Evolutionary conservation across 1,140 invertebrate species (phyloP), one percentile per base, ranked within the genome.

Genomic region (Bombus confusus): DNA sequence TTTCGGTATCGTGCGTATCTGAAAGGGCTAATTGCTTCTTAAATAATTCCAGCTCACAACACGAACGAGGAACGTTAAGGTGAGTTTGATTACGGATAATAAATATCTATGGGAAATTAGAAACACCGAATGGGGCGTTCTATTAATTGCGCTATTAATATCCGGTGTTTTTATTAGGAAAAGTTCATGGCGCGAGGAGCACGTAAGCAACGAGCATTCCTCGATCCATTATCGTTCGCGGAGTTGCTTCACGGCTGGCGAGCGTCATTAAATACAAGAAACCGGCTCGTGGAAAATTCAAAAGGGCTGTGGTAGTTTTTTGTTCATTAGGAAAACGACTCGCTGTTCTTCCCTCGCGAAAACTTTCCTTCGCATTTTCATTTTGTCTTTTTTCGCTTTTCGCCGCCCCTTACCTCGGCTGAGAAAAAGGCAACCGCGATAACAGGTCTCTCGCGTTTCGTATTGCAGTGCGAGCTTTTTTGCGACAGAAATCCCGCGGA

Each of bases 171-270:
- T 81, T 71, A 41, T 43, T n/a, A 41, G 22, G 52, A 10, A 41
- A 69, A 39, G 47, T 72, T 72, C 52, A 71, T 71, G 47, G 37
- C 4, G 34, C 28, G 66, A 62, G 39, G 18, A 81, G 37, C 31
- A 80, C 66, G 78, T 39, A 57, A 80, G 31, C 34, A 72, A 39
- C 41, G 34, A 41, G 34, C 57, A 81, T 72, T 81, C 79, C 69
- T 22, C 69, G 80, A 81, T 81, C 62, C 80, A 81, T 81, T 81
- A 81, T 59, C 80, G 80, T 43, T 52, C 39, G 9, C 37, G 28
- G 69, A 81, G 52, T 81, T 62, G 69, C n/a, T 62, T 62, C 52
- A 80, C 41, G 43, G 64, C 28, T 41, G 39, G 66, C 47, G 78
- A 68, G 31, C 41, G 13, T 25, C 78, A 73, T 81, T 81, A 43